Evolutionary conservation across 2,888 invertebrate species (phyloP), one percentile per base, ranked within the genome.

Genomic region (Miltochrista miniata): DNA sequence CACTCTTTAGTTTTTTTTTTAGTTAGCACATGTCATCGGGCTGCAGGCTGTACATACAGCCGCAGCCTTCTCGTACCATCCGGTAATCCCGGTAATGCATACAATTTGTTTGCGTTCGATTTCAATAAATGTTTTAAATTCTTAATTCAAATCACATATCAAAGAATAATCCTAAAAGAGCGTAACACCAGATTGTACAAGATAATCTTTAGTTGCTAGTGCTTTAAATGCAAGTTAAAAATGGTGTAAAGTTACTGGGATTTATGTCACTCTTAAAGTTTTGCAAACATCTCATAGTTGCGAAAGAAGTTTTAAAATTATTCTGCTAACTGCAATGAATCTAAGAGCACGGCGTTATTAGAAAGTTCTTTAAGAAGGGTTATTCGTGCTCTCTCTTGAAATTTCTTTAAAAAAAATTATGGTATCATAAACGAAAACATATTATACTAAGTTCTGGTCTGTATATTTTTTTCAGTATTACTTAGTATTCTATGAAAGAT

Each of bases 291-390:
- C 74, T 74, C 71, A 73, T 68, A 81, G 74, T 71, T 69, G 61
- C 63, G 48, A 61, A 55, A 64, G 57, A 81, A 85, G 73, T 83
- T 83, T 75, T 70, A 67, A 81, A 80, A n/a, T n/a, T 79, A 80
- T 85, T 85, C 83, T 79, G 76, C 80, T 77, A 84, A 81, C 77
- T 83, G 86, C 86, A 85, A 85, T 87, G 81, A 85, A 87, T 88
- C 83, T 84, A 81, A 79, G 75, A 70, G 74, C 73, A 72, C 63
- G 71, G 72, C 71, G 81, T 84, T 87, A 86, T 87, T 85, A 85
- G 82, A 81, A 86, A 87, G 78, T 87, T 85, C 78, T 77, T 72
- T 63, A 73, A 76, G 75, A 62, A 60, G 74, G 79, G 83, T 85
- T 85, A 81, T 80, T 78, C n/a, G n/a, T n/a, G n/a, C 68, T 44